Percentiles rank a stretch among this genome's conserved stretches.
Conservation (phyloP, 2,888 invertebrate genomes). For the Tortrix viridana region DNA sequence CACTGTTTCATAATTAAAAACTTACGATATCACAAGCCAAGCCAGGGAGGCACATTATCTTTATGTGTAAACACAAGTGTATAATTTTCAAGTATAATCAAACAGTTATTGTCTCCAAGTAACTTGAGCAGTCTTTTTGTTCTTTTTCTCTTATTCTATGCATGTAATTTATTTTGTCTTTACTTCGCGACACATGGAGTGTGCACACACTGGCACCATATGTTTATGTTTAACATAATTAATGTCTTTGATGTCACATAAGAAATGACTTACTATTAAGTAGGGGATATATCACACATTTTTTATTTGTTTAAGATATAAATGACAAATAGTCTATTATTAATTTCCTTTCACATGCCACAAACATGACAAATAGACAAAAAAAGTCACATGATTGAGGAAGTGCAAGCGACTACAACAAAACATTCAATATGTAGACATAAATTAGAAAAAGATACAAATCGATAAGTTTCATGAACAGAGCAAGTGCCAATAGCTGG, state of each 20-base stretch:
- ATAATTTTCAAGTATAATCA: slow-evolving; percentile 11
- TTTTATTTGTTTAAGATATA: slow-evolving; percentile 26
- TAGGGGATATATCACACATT: slow-evolving; percentile 17
- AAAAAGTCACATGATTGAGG: slow-evolving; percentile 49
- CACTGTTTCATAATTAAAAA: slow-evolving; percentile 25
- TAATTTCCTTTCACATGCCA: slow-evolving; percentile 32
- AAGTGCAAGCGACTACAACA: slow-evolving; percentile 38
- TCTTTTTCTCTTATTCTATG: slow-evolving; percentile 12
- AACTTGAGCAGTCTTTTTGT: slow-evolving; percentile 23
- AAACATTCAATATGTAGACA: slow-evolving; percentile 39
- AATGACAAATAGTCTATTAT: slow-evolving; percentile 26
- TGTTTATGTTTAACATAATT: slow-evolving; percentile 31
- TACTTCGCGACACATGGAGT: slow-evolving; percentile 21
- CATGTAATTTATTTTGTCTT: slow-evolving; percentile 21
- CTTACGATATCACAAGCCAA: slow-evolving; percentile 9
- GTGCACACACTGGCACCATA: slow-evolving; percentile 26
- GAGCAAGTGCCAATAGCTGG: slow-evolving; percentile 77
- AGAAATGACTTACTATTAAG: slow-evolving; percentile 23
- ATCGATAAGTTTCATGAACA: slow-evolving; percentile 80
- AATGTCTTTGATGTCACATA: slow-evolving; percentile 25
- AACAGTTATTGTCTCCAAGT: slow-evolving; percentile 18
- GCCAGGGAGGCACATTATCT: slow-evolving; percentile 8
- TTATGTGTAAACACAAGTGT: slow-evolving; percentile 30
- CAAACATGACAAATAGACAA: slow-evolving; percentile 23
- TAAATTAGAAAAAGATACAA: slow-evolving; percentile 75